Evolutionary conservation across 2,888 invertebrate species (phyloP).

Genomic region (Phyllotreta cruciferae): DNA sequence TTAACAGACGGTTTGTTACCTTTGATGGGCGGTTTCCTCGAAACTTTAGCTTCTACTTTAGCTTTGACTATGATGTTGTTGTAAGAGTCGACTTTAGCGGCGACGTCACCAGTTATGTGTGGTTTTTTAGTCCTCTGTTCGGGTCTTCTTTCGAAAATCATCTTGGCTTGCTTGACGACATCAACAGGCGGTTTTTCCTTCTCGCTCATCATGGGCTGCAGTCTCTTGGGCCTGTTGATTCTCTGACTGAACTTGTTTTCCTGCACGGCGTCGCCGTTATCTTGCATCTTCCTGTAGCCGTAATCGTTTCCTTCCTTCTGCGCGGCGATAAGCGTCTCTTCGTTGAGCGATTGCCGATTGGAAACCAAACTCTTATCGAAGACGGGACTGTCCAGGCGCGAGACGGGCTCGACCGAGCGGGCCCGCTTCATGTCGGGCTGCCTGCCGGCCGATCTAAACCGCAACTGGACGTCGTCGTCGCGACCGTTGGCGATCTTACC

Average conservation of each 20-base stretch:
- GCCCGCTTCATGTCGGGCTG: conserved; percentile 78
- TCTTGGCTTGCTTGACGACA: conserved; percentile 84
- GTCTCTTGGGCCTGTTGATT: conserved; percentile 67
- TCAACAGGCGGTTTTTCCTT: conserved; percentile 87
- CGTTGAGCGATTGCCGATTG: conserved; percentile 60
- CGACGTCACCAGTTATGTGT: conserved; percentile 67
- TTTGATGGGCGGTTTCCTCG: conserved; percentile 56
- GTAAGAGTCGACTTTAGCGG: conserved; percentile 70
- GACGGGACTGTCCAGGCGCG: conserved; percentile 65
- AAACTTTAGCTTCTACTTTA: conserved; percentile 52
- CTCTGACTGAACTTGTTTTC: conserved; percentile 42
- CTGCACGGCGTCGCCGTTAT: conserved; percentile 39
- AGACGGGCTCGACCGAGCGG: conserved; percentile 83
- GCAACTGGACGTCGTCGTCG: conserved; percentile 51
- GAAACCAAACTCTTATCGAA: conserved; percentile 39
- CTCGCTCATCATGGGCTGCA: conserved; percentile 71
- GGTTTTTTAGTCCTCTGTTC: conserved; percentile 64
- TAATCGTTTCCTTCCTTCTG: conserved; percentile 54
- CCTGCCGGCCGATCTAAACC: conserved; percentile 60
- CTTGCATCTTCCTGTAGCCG: conserved; percentile 44
- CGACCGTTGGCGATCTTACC: conserved; percentile 46
- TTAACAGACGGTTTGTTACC: conserved; percentile 61
- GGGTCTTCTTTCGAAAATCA: conserved; percentile 80
- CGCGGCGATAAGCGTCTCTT: conserved; percentile 60
- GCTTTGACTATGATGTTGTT: conserved; percentile 69